Base-by-base conservation (phyloP, 1,140 invertebrate species). In the Bombus superbus region DNA sequence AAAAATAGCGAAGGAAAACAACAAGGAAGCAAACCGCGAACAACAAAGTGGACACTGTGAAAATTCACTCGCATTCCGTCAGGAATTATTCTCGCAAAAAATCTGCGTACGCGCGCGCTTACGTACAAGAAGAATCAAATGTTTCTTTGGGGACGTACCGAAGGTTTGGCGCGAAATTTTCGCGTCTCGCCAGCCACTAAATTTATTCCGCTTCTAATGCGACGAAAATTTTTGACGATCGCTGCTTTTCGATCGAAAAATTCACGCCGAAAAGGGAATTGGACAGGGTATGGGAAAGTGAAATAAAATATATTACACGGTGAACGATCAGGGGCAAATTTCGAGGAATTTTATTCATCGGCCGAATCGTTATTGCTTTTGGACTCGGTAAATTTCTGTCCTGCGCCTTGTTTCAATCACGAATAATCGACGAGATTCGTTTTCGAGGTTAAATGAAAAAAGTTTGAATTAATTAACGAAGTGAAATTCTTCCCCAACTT, bases 391-490 rank as follows among this genome's bases (percentile, higher is more conserved):
- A 77, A 77, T 77, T 38, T 28, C 13, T 18, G 3, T 15, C 5
- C 28, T 4, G 9, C 35, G 32, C 22, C 18, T 38, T 28, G n/a
- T 44, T 76, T 42, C 9, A 77, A 62, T 77, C 57, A 3, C 53
- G 25, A 40, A 28, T 38, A 28, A 38, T 62, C 13, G 15, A 76
- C 40, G 75, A n/a, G 59, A 32, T 42, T 78, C 40, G 13, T 42
- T 64, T 59, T 64, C n/a, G 22, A 8, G 25, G 3, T 4, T 57
- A 77, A 77, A 77, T 77, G 28, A 77, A 77, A 77, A 77, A 77
- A 77, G 57, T 77, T 77, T 1, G 18, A 64, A 62, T 59, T 40
- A 59, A 59, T 59, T 40, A 59, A 40, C 74, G 53, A 32, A n/a
- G 3, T 62, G 59, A 10, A 32, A 10, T 74, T 25, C 44, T 25